Evolutionary conservation across 2,888 invertebrate species (phyloP), one percentile per base, ranked within the genome.

Genomic region (Strigamia maritima): DNA sequence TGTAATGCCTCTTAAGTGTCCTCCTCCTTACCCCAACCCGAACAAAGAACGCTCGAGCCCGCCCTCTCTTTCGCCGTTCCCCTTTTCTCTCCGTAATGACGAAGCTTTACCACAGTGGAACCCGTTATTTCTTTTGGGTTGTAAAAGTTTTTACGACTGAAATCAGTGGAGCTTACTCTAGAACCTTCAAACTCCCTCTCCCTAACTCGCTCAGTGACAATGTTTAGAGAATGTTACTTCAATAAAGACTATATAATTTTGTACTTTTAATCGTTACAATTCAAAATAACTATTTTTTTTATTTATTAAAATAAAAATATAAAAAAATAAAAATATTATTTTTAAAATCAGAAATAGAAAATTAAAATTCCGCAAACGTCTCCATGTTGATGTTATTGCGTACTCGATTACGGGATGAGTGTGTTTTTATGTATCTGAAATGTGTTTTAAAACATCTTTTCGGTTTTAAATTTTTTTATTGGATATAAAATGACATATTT

Each of bases 81-180:
- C 54, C 54, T 54, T 44, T 54, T 54, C 54, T 54, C 54, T 54
- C 54, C 54, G 54, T 54, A 54, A 54, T 54, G 54, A 54, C 54
- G 54, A 54, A 54, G 54, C 54, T 54, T 54, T 54, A 28, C 28
- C 74, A 74, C 74, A 74, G 74, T 35, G 74, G 35, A 74, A 74
- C 74, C 74, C 74, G 74, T 31, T 74, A 31, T 35, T 74, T 35
- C 74, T 74, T 19, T 74, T 74, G 31, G 74, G 74, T 74, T 74
- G 74, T 74, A 74, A 74, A 74, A 35, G 74, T 74, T 74, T 74
- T 74, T 74, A 74, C 74, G 74, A 74, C 54, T 54, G 54, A 54
- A 54, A 54, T 54, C 54, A 54, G 54, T 54, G 54, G 54, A 54
- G 54, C 54, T 54, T 54, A 54, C 54, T 54, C 54, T 54, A 54